A percentile compares a stretch with the other conserved stretches of the same genome.
These are phyloP conservation scores for Glyptemys insculpta DNA, from an alignment of 2,797 vertebrate genomes.

Conservation along the genomic window DNA sequence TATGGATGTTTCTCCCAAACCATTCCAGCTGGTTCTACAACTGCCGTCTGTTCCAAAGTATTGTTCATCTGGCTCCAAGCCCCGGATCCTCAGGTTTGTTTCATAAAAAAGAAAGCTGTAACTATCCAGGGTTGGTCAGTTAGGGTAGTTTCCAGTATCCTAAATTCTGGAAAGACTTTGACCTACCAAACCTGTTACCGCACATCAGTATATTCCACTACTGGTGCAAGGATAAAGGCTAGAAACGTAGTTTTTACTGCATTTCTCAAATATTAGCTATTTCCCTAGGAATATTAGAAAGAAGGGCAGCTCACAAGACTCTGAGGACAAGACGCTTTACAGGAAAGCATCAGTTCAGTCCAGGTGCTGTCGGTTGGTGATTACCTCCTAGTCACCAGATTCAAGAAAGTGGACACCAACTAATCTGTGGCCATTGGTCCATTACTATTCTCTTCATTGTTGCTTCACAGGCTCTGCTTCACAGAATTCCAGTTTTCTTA, in stretches of 20 bases:
- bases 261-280: background rate
- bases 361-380: background rate
- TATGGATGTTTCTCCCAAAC: background rate
- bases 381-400: background rate
- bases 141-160: background rate
- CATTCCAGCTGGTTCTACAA: background rate
- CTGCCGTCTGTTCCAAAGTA: rapidly evolving
- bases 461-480: background rate
- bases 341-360: background rate
- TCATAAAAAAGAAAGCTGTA: background rate
- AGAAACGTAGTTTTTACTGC: background rate
- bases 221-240: background rate
- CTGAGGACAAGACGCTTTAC: background rate
- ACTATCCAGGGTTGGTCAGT: background rate
- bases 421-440: background rate
- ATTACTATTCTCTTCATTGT: background rate
- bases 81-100: background rate
- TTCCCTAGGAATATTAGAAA: background rate
- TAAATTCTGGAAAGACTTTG: background rate
- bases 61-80: background rate
- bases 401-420: background rate
- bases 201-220: background rate
- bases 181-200: background rate
- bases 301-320: background rate
- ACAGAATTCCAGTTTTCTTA: background rate